Base-by-base conservation (phyloP, 1,140 invertebrate genomes). In the Bombus confusus region DNA sequence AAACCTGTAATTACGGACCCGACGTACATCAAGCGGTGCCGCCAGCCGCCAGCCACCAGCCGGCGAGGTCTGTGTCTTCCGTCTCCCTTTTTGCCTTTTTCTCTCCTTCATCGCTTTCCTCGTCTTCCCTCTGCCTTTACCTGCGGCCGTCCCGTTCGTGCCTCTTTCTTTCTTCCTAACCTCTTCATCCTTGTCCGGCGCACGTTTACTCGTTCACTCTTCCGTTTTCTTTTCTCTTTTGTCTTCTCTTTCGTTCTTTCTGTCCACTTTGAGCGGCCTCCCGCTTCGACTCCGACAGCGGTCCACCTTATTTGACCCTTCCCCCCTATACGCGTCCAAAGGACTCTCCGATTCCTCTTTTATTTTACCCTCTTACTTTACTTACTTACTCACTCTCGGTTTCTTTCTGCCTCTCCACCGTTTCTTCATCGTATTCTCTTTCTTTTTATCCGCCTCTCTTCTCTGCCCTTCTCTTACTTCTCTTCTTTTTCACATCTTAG, bases 1-100 rank as follows among this genome's bases (percentile, higher is more conserved):
- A 94, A 94, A 94, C 93, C 94, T 94, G 94, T 94, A 94, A 94
- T 94, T 94, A 94, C 93, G 93, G 92, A 92, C 92, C 93, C 93
- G 93, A 91, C 91, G 92, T 93, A 94, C 94, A 94, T 94, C 94
- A 94, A 94, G 93, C 93, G 93, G 88, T 93, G 93, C 94, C 94
- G 94, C 93, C 91, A 90, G 87, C 93, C 90, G 87, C 85, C 89
- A 86, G 64, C 89, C 81, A 83, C 87, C 87, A 89, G 81, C 88
- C 86, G 84, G 86, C 87, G 85, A 87, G 83, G 84, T 83, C 84
- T 90, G 79, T 85, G 81, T 92, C 85, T 88, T 89, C 87, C 85
- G 80, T 90, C 86, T 88, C 83, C 81, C 86, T 90, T 88, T 90
- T 90, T 90, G 83, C 86, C 87, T 90, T 86, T 86, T 90, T 88